Base-by-base conservation (phyloP, 1,140 invertebrate species). In the Leptoteleia sp. region DNA sequence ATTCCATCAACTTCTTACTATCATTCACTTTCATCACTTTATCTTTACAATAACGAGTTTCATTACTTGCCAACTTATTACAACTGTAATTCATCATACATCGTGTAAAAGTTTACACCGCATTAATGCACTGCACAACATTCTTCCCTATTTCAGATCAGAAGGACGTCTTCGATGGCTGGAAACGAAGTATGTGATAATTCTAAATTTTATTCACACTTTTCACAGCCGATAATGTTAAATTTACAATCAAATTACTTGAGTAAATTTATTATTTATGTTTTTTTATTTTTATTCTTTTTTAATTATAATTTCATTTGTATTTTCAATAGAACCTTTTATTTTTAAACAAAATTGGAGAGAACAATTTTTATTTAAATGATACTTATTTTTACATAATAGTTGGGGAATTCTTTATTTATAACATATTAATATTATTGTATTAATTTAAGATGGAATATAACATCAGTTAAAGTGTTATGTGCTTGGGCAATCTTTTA, bases 91-190 rank as follows among this genome's bases (percentile, higher is more conserved):
- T 42, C 61, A 54, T 52, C 15, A 15, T 9, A 37, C 31, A 13
- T 25, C 16, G 50, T n/a, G 50, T n/a, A 33, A 27, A 42, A 33
- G 8, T 45, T 33, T 45, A 61, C 55, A 61, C 15, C 12, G 31
- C 25, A 76, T 47, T 76, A 68, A 76, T 68, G 62, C 38, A 47
- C 29, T 47, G 57, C 72, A 76, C 72, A 35, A 48, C 62, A 45
- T 68, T 76, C 17, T 68, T 61, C 64, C 22, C 64, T 68, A 76
- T 76, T 76, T 76, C 72, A 76, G 72, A 68, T 76, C 55, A 68
- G 4, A 45, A 45, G 57, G 72, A 76, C 47, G 15, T 13, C 25
- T 8, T 11, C n/a, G 35, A 68, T 40, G 22, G 7, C 27, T 76
- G 72, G 72, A 64, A 68, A 25, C 17, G 72, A 76, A 68, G 72